Base-by-base conservation (phyloP, 2,797 vertebrate genomes). In the Oreochromis mossambicus region DNA sequence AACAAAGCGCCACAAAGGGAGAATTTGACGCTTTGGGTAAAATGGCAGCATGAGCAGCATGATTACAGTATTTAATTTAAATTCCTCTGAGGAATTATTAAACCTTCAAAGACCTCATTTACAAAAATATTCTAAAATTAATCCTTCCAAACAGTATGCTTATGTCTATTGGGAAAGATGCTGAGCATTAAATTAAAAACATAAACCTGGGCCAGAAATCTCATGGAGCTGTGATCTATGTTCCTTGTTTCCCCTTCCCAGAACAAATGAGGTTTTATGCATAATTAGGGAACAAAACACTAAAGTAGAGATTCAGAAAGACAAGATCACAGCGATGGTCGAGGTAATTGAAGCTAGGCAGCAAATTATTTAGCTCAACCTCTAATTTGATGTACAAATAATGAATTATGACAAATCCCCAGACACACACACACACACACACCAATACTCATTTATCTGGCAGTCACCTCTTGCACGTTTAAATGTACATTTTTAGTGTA, bases 241-340 rank as follows among this genome's bases (percentile, higher is more conserved):
- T 46, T 70, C 17, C 24, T 0, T 17, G 14, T 29, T 46, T 46
- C 38, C 8, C 21, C 41, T 17, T 26, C 5, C 0, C 0, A 1
- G 24, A 41, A 70, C 41, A 11, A 73, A 73, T 29, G 9, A 29
- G 68, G 24, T 73, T 48, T 73, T 48, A 48, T 46, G 14, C 24
- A 70, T 70, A 46, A 46, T 1, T 46, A 46, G 21, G 41, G 13
- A 17, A 8, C 66, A 29, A 11, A 70, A 7, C 66, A 46, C 21
- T 26, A 29, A 46, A 70, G 41, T 24, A 48, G 7, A 29, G 2
- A 11, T 46, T 73, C n/a, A 12, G 38, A 26, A 73, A 73, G 66
- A 46, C 9, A 11, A 46, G 66, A 29, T 46, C 24, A 46, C 4
- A 4, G 66, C 3, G 38, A 4, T 70, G 14, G 8, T 46, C 4